These are phyloP conservation scores for Trichosurus vulpecula DNA, from an alignment of 2,797 vertebrate species.

Conservation along the genomic window DNA sequence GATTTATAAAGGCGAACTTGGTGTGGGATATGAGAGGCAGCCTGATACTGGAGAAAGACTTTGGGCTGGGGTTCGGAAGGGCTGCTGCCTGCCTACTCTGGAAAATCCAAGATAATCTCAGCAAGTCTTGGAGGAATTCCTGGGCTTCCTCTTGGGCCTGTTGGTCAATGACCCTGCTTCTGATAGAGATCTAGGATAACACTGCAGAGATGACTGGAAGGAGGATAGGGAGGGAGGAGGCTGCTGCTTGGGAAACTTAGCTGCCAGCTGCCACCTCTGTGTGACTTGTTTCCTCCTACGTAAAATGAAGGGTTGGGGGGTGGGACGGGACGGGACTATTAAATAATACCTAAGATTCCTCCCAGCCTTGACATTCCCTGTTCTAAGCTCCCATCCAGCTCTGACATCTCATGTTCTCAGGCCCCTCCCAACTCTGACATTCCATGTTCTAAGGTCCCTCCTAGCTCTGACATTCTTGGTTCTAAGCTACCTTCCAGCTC, in stretches of 20 bases:
- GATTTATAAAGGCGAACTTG: not conserved
- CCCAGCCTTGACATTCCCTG: not conserved
- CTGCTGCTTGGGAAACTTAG: not conserved
- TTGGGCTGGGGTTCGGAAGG: not conserved
- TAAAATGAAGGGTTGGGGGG: too few species aligned
- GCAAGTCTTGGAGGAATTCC: not conserved
- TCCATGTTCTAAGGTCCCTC: too few species aligned
- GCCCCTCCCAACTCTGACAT: not conserved
- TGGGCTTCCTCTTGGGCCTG: not conserved
- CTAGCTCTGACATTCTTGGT: not conserved
- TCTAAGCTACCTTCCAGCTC: not conserved
- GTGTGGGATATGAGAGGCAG: not conserved
- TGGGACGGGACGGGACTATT: not conserved
- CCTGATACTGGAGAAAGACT: not conserved
- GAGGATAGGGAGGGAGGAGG: not conserved
- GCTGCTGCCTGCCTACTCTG: not conserved
- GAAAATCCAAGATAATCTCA: not conserved
- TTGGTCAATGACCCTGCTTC: not conserved
- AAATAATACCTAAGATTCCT: not conserved
- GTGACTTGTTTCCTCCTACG: slow-evolving; percentile 41
- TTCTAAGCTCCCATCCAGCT: not conserved
- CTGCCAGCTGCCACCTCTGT: not conserved
- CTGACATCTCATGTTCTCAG: not conserved
- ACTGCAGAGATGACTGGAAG: not conserved
- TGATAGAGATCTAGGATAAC: not conserved